These are phyloP conservation scores for Phania funesta DNA, from an alignment of 2,888 invertebrate genomes.

Conservation along the genomic window DNA sequence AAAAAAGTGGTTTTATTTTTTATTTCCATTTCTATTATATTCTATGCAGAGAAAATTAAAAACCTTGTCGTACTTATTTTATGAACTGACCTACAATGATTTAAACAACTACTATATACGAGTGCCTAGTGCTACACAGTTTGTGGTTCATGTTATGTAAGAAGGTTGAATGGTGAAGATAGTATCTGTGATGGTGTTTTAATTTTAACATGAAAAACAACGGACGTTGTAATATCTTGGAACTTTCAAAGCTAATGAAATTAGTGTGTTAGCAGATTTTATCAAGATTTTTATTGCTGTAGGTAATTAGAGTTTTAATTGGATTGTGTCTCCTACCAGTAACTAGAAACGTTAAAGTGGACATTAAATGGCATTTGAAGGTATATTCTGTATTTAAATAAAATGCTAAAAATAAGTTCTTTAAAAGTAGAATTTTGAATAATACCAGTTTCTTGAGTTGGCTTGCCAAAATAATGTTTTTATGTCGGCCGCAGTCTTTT, in stretches of 20 bases:
- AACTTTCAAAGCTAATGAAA: slow-evolving; percentile 14
- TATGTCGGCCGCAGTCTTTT: too few species aligned
- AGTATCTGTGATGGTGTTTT: neutral
- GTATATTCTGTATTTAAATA: too few species aligned
- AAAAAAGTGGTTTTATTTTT: slow-evolving; percentile 2
- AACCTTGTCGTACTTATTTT: slow-evolving; percentile 29
- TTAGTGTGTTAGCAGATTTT: neutral
- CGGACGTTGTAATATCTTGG: slow-evolving; percentile 8
- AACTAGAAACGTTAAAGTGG: too few species aligned
- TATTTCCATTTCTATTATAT: slow-evolving; percentile 27
- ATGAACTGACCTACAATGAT: slow-evolving; percentile 16
- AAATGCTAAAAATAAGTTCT: too few species aligned
- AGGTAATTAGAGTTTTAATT: neutral
- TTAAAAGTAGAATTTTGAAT: too few species aligned
- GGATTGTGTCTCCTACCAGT: neutral
- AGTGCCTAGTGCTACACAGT: neutral
- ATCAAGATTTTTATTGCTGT: neutral
- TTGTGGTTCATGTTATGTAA: neutral
- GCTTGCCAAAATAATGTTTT: too few species aligned
- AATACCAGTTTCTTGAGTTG: too few species aligned
- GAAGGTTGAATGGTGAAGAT: neutral
- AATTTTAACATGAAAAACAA: slow-evolving; percentile 4
- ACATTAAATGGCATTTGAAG: too few species aligned
- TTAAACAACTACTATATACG: too few species aligned
- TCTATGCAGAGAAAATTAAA: slow-evolving; percentile 48